Percentiles rank a stretch among this genome's conserved stretches.
phyloP scores from a whole-genome alignment of 37 sponge, comb jelly and placozoan species.

The Cladorhizidae sp. region DNA sequence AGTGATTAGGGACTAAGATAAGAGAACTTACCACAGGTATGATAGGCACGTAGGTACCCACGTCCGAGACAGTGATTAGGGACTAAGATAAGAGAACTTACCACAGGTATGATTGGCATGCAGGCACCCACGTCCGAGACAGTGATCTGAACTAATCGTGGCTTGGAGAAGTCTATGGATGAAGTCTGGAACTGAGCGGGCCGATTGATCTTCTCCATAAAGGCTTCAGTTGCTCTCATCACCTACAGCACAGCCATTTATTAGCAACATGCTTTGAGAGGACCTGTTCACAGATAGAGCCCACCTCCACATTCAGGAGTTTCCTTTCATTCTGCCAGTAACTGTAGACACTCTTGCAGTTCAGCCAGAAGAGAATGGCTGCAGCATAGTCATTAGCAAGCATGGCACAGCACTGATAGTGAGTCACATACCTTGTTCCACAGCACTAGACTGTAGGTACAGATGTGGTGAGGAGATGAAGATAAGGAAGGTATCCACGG shows the following conservation, averaged over 20 bases:
- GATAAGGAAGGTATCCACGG: slow-evolving; percentile 68
- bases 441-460: slow-evolving; percentile 75
- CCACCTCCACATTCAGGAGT: slow-evolving; percentile 71
- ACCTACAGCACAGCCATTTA: slow-evolving; percentile 31
- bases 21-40: no score
- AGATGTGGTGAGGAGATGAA: slow-evolving; percentile 66
- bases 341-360: slow-evolving; percentile 80
- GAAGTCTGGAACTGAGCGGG: slow-evolving; percentile 39
- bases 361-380: slow-evolving; percentile 80
- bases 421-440: slow-evolving; percentile 62
- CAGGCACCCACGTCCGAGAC: slow-evolving; percentile 80
- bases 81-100: slow-evolving; percentile 3
- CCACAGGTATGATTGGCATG: slow-evolving; percentile 66
- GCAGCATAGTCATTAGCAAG: neutral
- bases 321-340: slow-evolving; percentile 85
- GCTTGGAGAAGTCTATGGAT: slow-evolving; percentile 76
- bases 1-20: no score
- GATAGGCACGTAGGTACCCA: no score
- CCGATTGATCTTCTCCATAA: slow-evolving; percentile 56
- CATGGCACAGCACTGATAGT: neutral
- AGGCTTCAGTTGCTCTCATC: slow-evolving; percentile 62
- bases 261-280: neutral
- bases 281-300: neutral
- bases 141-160: slow-evolving; percentile 79
- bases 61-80: neutral